Conservation (phyloP, 2,888 invertebrate genomes). For the Diadegma fenestrale region DNA sequence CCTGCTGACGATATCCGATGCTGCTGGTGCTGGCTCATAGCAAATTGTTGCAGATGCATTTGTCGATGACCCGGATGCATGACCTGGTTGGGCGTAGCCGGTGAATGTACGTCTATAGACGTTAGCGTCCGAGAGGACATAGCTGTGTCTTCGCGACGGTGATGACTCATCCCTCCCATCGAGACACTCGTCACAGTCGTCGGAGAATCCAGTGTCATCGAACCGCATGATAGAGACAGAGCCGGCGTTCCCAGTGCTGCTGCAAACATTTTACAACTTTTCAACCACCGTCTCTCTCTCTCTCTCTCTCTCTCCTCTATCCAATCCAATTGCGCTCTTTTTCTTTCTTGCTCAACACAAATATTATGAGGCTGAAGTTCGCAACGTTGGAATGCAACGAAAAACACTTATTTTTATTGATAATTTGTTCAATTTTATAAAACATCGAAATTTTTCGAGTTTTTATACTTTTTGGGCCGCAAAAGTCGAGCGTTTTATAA, state of each 20-base stretch:
- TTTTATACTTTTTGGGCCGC: no score
- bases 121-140: conserved; percentile 87
- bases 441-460: no score
- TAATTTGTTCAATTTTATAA: no score
- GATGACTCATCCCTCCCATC: conserved; percentile 89
- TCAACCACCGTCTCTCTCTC: neutral
- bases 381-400: no score
- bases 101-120: conserved; percentile 86
- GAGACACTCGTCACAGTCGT: conserved; percentile 88
- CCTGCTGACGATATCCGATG: conserved; percentile 84
- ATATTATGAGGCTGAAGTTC: no score
- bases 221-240: conserved; percentile 87
- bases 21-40: conserved; percentile 77
- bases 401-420: no score
- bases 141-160: conserved; percentile 88
- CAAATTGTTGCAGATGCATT: conserved; percentile 77
- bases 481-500: no score
- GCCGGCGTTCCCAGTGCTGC: conserved; percentile 84
- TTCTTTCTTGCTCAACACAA: no score
- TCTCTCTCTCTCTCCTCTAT: neutral
- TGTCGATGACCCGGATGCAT: conserved; percentile 77
- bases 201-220: conserved; percentile 94
- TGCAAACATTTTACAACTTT: conserved; percentile 68
- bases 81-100: conserved; percentile 86
- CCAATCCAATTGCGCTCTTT: no score